Percentiles rank a stretch among this genome's conserved stretches.
phyloP scores from a whole-genome alignment of 1,140 invertebrate genomes.

The Rhagoletis zephyria region DNA sequence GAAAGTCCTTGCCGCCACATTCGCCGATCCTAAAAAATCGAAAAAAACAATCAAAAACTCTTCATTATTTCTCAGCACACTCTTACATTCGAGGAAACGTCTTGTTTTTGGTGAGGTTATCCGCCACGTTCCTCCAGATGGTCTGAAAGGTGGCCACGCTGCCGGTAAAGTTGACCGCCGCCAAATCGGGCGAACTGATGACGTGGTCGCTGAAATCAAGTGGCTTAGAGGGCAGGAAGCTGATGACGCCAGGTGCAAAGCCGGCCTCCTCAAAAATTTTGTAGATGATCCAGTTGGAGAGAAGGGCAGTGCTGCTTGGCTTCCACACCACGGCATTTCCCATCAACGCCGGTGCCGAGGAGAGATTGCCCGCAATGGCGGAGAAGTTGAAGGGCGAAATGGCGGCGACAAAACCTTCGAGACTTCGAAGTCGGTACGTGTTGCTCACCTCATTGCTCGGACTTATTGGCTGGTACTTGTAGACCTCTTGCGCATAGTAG shows the following conservation, averaged over 20 bases:
- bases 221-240: slow-evolving; percentile 94
- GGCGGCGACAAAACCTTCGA: slow-evolving; percentile 98
- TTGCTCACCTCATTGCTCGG: slow-evolving; percentile 81
- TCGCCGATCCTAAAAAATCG: no score
- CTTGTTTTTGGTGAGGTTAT: slow-evolving; percentile 88
- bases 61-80: no score
- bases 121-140: slow-evolving; percentile 92
- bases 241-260: slow-evolving; percentile 96
- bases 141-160: slow-evolving; percentile 90
- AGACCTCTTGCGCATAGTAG: slow-evolving; percentile 84
- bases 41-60: no score
- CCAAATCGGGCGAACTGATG: slow-evolving; percentile 87
- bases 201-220: slow-evolving; percentile 89
- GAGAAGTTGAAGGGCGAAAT: slow-evolving; percentile 99
- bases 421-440: slow-evolving; percentile 90
- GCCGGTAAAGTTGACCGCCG: slow-evolving; percentile 98
- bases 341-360: slow-evolving; percentile 96
- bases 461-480: slow-evolving; percentile 89
- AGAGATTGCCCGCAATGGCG: slow-evolving; percentile 97
- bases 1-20: slow-evolving; percentile 99
- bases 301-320: slow-evolving; percentile 96
- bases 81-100: slow-evolving; percentile 95
- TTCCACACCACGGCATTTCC: slow-evolving; percentile 93
- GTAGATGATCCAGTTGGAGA: slow-evolving; percentile 96
- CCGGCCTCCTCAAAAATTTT: slow-evolving; percentile 94